These are phyloP conservation scores for Cotesia typhae DNA, from an alignment of 1,140 invertebrate genomes.

Conservation along the genomic window DNA sequence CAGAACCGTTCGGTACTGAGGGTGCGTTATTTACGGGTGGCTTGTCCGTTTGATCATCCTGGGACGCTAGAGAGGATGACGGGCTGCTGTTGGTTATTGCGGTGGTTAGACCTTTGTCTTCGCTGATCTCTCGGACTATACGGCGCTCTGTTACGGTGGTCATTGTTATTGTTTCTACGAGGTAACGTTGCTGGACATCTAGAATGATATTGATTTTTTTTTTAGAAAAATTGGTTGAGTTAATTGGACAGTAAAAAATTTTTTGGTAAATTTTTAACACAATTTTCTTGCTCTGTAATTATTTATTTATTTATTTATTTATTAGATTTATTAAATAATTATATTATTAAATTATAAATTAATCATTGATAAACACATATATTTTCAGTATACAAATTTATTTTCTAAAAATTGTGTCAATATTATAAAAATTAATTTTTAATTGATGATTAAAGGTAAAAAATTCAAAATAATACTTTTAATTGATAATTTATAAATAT, in stretches of 20 bases:
- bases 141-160: constrained; percentile 74
- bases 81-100: constrained; percentile 43
- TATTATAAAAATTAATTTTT: no score
- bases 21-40: background rate
- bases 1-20: background rate
- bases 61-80: background rate
- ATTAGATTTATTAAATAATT: no score
- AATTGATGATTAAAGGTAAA: no score
- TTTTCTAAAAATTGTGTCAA: no score
- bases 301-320: no score
- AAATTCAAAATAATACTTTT: no score
- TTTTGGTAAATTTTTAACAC: background rate
- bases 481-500: no score
- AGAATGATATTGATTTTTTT: constrained; percentile 28
- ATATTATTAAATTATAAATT: no score
- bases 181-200: constrained; percentile 69
- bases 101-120: constrained; percentile 46
- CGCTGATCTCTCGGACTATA: constrained; percentile 68
- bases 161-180: constrained; percentile 76
- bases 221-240: background rate
- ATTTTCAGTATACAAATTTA: no score
- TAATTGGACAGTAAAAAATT: background rate
- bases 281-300: no score
- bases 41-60: background rate
- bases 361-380: no score